Base-by-base conservation (phyloP, 2,797 vertebrate genomes). In the Syngnathus rostellatus region DNA sequence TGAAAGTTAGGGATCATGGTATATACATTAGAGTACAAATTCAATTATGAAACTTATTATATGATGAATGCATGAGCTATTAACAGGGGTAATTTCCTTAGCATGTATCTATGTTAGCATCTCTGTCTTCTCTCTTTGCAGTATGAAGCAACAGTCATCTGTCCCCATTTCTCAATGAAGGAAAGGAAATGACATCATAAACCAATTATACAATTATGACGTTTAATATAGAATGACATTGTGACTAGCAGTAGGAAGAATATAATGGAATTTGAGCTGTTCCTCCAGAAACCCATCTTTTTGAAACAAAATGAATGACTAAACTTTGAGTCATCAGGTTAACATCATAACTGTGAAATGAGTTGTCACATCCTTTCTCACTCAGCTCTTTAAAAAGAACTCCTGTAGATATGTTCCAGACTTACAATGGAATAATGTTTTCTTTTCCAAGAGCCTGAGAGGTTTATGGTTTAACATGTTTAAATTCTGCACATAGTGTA, bases 401-500 rank as follows among this genome's bases (percentile, higher is more conserved):
- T 64, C 58, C 57, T 19, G 67, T 70, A 64, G 67, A 70, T 54
- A 37, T 39, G 21, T 68, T 62, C 63, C 64, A 74, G 64, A 62
- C 60, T 41, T 61, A 68, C 25, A 72, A 63, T 69, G 59, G 50
- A 72, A 53, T 9, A 67, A 75, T 17, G 61, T 64, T 80, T 80
- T 78, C 72, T 68, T 78, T 74, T 82, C 74, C 74, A 80, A 69
- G 69, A 68, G 61, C 72, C 39, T 71, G 61, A 68, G 69, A 62
- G 77, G 71, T 87, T 84, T 79, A 83, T 79, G 76, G 67, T 72
- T 57, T 77, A 75, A 77, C 78, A 76, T 83, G 71, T 82, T 77
- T 80, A 79, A 70, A 63, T 78, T 77, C 69, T 80, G 73, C 65
- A 77, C 55, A 81, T 77, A 55, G 8, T 21, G 51, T 54, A 78